Percentiles rank a stretch among this genome's conserved stretches.
Evolutionary conservation across 2,113 vertebrate genomes (phyloP).

Genomic region (Rhinichthys klamathensis): DNA sequence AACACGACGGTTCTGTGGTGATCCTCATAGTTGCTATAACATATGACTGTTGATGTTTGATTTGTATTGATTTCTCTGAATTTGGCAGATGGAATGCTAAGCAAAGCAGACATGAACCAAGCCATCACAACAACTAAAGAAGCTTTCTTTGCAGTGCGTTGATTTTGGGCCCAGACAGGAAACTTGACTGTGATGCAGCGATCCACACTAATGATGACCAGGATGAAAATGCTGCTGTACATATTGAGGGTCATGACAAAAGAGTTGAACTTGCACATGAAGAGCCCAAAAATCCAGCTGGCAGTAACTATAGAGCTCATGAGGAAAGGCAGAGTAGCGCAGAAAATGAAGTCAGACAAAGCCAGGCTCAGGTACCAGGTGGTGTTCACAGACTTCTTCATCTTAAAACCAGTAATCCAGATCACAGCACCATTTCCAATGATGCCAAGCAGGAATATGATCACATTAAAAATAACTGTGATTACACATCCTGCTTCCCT

Average conservation of each 20-base stretch:
- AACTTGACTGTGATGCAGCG: constrained; percentile 87
- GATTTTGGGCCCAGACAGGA: constrained; percentile 93
- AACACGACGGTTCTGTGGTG: constrained; percentile 67
- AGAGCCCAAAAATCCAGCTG: constrained; percentile 84
- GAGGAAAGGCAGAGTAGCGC: constrained; percentile 82
- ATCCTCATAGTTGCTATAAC: constrained; percentile 75
- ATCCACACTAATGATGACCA: constrained; percentile 88
- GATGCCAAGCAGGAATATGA: constrained; percentile 84
- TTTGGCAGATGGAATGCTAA: constrained; percentile 80
- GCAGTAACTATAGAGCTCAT: constrained; percentile 72
- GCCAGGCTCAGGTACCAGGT: constrained; percentile 93
- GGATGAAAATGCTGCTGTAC: constrained; percentile 92
- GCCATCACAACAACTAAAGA: constrained; percentile 68
- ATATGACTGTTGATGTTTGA: constrained; percentile 58
- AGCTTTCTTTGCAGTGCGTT: constrained; percentile 78
- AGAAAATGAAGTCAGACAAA: constrained; percentile 88
- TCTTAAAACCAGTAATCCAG: constrained; percentile 83
- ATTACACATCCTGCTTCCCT: constrained; percentile 48
- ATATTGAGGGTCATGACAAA: constrained; percentile 88
- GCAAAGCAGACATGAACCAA: constrained; percentile 77
- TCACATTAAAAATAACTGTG: constrained; percentile 68
- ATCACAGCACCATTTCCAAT: constrained; percentile 89
- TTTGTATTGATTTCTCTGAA: constrained; percentile 79
- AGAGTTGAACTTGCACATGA: constrained; percentile 86
- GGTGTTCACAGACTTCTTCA: constrained; percentile 88